Evolutionary conservation across 2,113 vertebrate genomes (phyloP), one percentile per base, ranked within the genome.

Genomic region (Hystrix cristata): DNA sequence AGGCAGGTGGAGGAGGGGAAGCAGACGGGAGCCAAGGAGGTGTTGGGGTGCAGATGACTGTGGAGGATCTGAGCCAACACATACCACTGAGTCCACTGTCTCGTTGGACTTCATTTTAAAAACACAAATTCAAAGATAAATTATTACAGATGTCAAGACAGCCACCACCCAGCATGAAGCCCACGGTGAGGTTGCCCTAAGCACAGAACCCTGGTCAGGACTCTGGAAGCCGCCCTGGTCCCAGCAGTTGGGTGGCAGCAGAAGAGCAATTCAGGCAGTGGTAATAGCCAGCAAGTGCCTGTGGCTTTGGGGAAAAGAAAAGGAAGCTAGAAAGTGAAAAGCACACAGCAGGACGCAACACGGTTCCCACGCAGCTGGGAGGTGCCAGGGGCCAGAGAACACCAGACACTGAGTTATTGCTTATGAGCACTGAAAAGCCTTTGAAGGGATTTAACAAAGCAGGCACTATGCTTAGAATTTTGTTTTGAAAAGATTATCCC

Each of bases 401-500:
- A 7, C 51, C 53, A 16, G 81, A 60, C n/a, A 6, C 29, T 2
- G 9, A 29, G 1, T 67, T 72, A 83, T 53, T 72, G 38, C 55
- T 43, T 65, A n/a, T 34, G 16, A 65, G 31, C n/a, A 27, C 31
- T 10, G 6, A 18, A 65, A 80, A 93, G 43, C 19, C 76, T 85
- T n/a, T 69, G 34, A 64, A 83, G 74, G 38, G 72, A 46, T 90
- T 94, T 96, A 27, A 51, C 14, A 67, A 90, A 82, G 65, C 29
- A 38, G 25, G 9, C 25, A 31, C 64, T 15, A 10, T 38, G 65
- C 65, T 82, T 69, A 78, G 79, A 81, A 38, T 87, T 94, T 84
- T 48, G 25, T 83, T 92, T 83, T 65, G 74, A 38, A 95, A 88
- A 90, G 62, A 57, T 62, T 60, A 43, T 55, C 90, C 34, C 65